Conservation (phyloP, 2,113 vertebrate genomes). For the Phainopepla nitens region DNA sequence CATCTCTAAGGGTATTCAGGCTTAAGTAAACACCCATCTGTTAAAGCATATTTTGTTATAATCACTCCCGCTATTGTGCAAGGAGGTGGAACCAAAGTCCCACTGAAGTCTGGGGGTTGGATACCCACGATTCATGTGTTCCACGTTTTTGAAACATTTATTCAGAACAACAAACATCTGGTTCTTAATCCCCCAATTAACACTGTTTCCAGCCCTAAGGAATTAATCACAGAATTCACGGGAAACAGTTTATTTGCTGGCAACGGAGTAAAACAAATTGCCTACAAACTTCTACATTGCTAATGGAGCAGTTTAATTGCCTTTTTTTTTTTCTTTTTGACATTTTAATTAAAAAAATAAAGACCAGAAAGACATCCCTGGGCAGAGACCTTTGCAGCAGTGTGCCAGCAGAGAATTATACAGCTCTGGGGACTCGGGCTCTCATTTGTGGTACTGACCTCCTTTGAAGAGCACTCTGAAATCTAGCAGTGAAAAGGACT, state of each 20-base stretch:
- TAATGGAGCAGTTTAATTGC: background rate
- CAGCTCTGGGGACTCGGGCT: background rate
- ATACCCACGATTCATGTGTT: background rate
- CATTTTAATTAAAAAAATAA: background rate
- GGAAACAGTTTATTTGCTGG: conserved; percentile 16
- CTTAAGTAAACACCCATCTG: conserved; percentile 26
- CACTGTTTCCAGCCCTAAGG: conserved; percentile 3
- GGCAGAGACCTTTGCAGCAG: background rate
- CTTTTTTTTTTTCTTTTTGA: background rate
- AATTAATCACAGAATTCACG: conserved; percentile 15
- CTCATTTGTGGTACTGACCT: background rate
- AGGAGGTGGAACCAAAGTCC: background rate
- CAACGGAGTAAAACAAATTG: conserved; percentile 25
- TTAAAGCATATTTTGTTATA: background rate
- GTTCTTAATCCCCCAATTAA: conserved; percentile 50
- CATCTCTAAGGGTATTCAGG: background rate
- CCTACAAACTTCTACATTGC: background rate
- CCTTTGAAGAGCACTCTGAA: background rate
- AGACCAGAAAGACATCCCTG: background rate
- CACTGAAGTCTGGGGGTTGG: background rate
- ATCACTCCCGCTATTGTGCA: background rate
- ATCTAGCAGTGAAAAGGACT: background rate
- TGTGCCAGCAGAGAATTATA: background rate
- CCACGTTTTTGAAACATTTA: background rate
- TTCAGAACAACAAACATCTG: conserved; percentile 51